These are phyloP conservation scores for Choloepus didactylus DNA, from an alignment of 2,797 vertebrate genomes.

Conservation along the genomic window DNA sequence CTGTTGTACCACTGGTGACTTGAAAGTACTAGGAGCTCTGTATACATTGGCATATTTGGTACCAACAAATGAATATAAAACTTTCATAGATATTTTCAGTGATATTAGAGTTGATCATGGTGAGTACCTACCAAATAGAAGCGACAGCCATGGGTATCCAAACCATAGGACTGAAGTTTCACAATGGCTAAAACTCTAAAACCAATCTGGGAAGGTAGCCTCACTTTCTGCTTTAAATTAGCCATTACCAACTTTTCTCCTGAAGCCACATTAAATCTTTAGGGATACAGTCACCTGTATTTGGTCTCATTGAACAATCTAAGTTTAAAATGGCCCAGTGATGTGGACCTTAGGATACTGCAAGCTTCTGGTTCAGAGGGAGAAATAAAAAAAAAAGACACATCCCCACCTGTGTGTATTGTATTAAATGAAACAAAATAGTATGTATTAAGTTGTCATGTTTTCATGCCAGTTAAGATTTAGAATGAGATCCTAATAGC, in stretches of 20 bases:
- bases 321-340: background rate
- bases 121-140: background rate
- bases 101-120: background rate
- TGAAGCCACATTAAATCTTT: background rate
- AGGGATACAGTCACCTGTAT: background rate
- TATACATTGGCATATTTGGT: background rate
- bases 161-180: accelerated
- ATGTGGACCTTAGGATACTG: background rate
- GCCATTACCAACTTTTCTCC: background rate
- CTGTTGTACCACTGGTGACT: background rate
- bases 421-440: background rate
- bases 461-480: background rate
- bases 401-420: accelerated
- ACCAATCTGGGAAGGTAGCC: background rate
- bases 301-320: background rate
- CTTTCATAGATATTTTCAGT: background rate
- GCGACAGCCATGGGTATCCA: background rate
- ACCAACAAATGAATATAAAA: background rate
- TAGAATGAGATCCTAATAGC: background rate
- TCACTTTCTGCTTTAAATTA: background rate
- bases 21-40: background rate
- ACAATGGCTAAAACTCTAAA: background rate
- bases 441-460: background rate
- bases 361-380: background rate
- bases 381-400: too few relatives aligned